Conservation (phyloP, 1,140 invertebrate species). For the Drosophila neocordata region DNA sequence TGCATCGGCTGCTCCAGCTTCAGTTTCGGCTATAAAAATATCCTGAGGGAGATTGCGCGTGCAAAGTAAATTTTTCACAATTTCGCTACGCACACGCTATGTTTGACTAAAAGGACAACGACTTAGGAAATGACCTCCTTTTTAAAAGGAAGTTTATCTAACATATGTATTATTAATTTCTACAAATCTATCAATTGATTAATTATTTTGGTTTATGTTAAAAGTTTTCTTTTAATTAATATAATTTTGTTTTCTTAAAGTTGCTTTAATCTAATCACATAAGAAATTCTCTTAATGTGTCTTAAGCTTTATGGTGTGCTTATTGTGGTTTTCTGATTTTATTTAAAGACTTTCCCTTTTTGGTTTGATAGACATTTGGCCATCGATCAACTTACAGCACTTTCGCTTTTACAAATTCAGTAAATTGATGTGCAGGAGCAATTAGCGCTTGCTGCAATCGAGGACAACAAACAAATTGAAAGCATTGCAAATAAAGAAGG, state of each 20-base stretch:
- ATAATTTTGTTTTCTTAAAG: slow-evolving; percentile 27
- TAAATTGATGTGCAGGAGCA: slow-evolving; percentile 44
- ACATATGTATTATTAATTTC: too few relatives aligned
- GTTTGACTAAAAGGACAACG: neutral
- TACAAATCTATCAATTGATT: neutral
- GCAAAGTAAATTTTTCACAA: slow-evolving; percentile 41
- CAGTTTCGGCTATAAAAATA: slow-evolving; percentile 5
- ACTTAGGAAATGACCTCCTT: neutral
- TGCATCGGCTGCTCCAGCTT: neutral
- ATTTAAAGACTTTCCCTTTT: slow-evolving; percentile 3
- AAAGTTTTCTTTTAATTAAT: slow-evolving; percentile 16
- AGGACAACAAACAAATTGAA: slow-evolving; percentile 31
- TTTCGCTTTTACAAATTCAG: slow-evolving; percentile 41
- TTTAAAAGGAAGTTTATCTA: neutral
- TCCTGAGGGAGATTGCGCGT: slow-evolving; percentile 51
- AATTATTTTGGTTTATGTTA: neutral
- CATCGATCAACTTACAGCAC: slow-evolving; percentile 74
- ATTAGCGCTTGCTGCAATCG: slow-evolving; percentile 51
- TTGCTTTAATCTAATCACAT: too few relatives aligned
- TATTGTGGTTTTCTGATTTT: too few relatives aligned
- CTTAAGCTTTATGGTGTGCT: neutral
- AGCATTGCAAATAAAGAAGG: slow-evolving; percentile 50
- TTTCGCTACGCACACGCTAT: slow-evolving; percentile 45
- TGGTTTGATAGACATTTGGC: slow-evolving; percentile 22
- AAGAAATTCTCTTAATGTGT: slow-evolving; percentile 40